phyloP scores from a whole-genome alignment of 2,113 vertebrate genomes.

The Microtus montanus region DNA sequence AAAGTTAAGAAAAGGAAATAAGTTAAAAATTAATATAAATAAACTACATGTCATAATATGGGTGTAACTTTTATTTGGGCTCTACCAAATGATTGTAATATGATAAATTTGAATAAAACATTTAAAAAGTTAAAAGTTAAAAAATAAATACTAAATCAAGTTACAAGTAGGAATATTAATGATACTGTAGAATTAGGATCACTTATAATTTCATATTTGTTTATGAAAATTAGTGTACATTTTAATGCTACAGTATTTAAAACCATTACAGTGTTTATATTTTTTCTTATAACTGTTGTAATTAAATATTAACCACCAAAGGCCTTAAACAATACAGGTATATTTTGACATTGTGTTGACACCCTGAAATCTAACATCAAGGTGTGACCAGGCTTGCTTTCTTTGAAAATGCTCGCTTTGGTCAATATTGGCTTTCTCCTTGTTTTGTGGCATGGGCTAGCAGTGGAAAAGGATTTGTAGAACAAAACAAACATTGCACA shows the following conservation, averaged over 20 bases:
- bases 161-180: background rate
- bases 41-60: background rate
- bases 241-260: background rate
- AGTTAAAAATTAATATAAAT: background rate
- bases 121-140: background rate
- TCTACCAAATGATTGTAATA: background rate
- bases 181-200: background rate
- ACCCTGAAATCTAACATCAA: background rate
- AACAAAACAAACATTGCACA: background rate
- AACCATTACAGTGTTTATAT: background rate
- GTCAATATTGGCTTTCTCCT: background rate
- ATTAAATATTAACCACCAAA: background rate
- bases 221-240: background rate
- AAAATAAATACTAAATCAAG: background rate
- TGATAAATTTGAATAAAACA: background rate
- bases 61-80: background rate
- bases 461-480: background rate
- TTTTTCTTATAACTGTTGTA: background rate
- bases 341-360: background rate
- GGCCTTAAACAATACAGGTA: background rate
- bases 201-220: background rate
- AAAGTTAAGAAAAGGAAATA: background rate
- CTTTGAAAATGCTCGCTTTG: background rate
- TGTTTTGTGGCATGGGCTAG: background rate
- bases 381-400: background rate